Percentiles rank a stretch among this genome's conserved stretches.
phyloP scores from a whole-genome alignment of 2,113 vertebrate species.

The Gorsachius goisagi region DNA sequence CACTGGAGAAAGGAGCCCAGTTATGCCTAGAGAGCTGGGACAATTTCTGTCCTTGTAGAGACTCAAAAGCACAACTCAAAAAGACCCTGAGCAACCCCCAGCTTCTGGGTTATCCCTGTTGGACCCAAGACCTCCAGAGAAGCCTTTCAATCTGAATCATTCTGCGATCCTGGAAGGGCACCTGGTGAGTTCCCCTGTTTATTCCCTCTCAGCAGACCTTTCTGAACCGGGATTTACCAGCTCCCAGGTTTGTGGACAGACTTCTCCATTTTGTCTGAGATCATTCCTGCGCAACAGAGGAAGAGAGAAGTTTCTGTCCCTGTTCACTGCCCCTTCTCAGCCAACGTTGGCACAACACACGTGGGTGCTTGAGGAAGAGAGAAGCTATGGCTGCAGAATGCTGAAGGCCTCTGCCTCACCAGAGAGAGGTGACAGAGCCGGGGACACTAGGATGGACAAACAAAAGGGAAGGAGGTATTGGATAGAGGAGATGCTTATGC shows the following conservation, averaged over 20 bases:
- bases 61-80: background rate
- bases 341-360: fast-evolving
- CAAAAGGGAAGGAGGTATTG: background rate
- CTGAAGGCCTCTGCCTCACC: background rate
- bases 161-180: background rate
- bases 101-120: background rate
- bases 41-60: background rate
- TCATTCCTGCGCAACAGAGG: background rate
- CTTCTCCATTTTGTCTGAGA: background rate
- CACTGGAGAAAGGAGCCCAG: background rate
- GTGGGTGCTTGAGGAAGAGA: fast-evolving
- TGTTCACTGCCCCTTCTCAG: background rate
- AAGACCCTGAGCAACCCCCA: background rate
- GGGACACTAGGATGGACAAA: background rate
- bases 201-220: background rate
- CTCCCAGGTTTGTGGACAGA: background rate
- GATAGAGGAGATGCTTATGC: background rate
- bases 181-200: background rate
- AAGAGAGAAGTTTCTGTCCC: background rate
- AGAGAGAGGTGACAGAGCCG: background rate
- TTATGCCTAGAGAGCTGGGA: background rate
- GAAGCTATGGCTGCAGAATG: background rate
- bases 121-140: background rate
- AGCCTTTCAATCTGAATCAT: fast-evolving
- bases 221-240: background rate